Conservation (phyloP, 2,113 vertebrate genomes). For the Oplegnathus fasciatus region DNA sequence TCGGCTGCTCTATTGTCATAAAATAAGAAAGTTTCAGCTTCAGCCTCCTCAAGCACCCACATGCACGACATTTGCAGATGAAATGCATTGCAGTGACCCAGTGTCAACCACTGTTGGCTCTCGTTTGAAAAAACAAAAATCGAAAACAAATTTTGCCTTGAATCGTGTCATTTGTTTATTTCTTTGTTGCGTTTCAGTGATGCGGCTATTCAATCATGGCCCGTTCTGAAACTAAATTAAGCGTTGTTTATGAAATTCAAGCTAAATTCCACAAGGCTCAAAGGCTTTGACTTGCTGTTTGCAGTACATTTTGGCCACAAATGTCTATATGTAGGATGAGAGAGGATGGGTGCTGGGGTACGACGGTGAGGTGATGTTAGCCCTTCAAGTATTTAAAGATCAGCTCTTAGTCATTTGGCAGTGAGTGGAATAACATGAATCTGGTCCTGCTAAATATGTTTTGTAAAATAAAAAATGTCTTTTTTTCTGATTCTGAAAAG, state of each 20-base stretch:
- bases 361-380: neutral
- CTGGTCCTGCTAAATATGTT: neutral
- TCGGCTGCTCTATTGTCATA: neutral
- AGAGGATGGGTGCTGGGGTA: neutral
- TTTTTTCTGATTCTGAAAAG: neutral
- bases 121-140: neutral
- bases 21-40: neutral
- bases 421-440: neutral
- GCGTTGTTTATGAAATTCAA: neutral
- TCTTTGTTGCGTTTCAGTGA: neutral
- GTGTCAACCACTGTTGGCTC: neutral
- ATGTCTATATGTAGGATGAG: neutral
- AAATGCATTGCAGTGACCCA: neutral
- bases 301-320: neutral
- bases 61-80: neutral
- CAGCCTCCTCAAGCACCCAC: neutral
- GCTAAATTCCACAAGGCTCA: neutral
- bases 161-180: neutral
- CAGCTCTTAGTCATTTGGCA: neutral
- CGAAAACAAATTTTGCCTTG: too few species aligned
- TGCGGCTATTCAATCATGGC: neutral
- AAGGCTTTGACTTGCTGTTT: neutral
- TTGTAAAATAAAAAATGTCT: neutral
- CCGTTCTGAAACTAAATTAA: neutral
- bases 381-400: neutral